Percentiles rank a stretch among this genome's conserved stretches.
Conservation (phyloP, 2,888 invertebrate species). For the Troides oblongomaculatus region DNA sequence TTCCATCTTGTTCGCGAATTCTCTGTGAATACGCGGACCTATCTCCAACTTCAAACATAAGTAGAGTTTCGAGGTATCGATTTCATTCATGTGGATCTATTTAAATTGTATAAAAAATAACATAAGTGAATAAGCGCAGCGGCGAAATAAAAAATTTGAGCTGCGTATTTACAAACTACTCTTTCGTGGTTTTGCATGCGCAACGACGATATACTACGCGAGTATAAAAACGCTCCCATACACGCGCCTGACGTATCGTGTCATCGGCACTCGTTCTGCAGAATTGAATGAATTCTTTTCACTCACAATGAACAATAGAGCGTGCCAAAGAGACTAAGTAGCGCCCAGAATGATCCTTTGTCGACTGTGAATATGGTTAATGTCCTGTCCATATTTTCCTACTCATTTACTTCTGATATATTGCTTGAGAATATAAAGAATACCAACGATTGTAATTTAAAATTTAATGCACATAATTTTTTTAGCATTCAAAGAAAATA, state of each 20-base stretch:
- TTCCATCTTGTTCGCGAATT: no score
- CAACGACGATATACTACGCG: constrained; percentile 4
- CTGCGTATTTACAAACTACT: no score
- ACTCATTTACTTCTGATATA: constrained; percentile 25
- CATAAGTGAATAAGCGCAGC: no score
- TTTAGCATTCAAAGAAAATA: no score
- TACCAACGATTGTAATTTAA: background rate
- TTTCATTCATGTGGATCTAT: no score
- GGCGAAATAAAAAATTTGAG: no score
- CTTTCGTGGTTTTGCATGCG: no score
- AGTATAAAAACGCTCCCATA: constrained; percentile 36
- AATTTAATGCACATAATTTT: background rate
- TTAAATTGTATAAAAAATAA: no score
- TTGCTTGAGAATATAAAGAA: background rate
- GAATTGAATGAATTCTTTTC: constrained; percentile 64
- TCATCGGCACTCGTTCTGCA: constrained; percentile 47
- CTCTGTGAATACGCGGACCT: no score
- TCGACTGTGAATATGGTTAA: constrained; percentile 35
- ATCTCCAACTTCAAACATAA: no score
- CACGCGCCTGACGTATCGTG: constrained; percentile 42
- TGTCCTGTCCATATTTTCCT: constrained; percentile 6
- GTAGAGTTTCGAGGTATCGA: no score
- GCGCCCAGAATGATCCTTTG: constrained; percentile 42
- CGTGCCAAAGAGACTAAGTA: constrained; percentile 39
- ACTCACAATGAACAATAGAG: constrained; percentile 68